Percentiles rank a stretch among this genome's conserved stretches.
Conservation (phyloP, 2,113 vertebrate species). For the Zingel zingel region DNA sequence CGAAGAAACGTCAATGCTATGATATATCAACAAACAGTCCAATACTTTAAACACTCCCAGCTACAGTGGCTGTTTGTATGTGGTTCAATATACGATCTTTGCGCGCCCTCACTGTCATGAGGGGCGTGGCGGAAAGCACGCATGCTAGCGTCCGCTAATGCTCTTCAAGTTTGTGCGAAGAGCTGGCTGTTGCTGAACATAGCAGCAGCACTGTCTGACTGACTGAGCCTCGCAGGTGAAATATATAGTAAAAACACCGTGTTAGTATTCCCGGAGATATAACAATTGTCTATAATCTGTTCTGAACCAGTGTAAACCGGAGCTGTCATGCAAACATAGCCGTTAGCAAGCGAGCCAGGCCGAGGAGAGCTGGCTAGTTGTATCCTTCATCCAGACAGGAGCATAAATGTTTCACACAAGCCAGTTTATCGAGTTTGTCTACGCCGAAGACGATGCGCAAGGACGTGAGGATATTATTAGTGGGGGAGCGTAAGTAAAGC, state of each 20-base stretch:
- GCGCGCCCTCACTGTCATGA: conserved; percentile 12
- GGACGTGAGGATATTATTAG: conserved; percentile 95
- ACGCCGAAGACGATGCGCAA: conserved; percentile 90
- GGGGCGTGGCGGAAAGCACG: conserved; percentile 49
- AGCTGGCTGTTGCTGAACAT: neutral
- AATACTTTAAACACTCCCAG: too few relatives aligned
- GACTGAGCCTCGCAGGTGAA: neutral
- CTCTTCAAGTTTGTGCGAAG: conserved; percentile 31
- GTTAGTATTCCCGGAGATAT: too few relatives aligned
- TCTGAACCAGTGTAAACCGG: conserved; percentile 9
- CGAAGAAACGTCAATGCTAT: too few relatives aligned
- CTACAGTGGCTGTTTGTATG: neutral
- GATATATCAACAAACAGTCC: too few relatives aligned
- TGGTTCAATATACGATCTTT: conserved; percentile 52
- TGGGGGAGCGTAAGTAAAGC: conserved; percentile 92
- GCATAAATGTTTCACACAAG: conserved; percentile 67
- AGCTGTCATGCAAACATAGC: conserved; percentile 65
- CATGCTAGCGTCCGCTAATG: conserved; percentile 2
- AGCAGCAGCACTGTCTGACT: neutral
- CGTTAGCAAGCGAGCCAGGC: conserved; percentile 55
- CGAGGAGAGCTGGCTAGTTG: conserved; percentile 48
- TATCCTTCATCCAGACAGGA: conserved; percentile 44
- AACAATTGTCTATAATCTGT: neutral
- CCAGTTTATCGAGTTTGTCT: conserved; percentile 18
- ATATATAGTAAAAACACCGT: neutral